These are phyloP conservation scores for Cynaeus angustus DNA, from an alignment of 2,888 invertebrate species.

Conservation along the genomic window DNA sequence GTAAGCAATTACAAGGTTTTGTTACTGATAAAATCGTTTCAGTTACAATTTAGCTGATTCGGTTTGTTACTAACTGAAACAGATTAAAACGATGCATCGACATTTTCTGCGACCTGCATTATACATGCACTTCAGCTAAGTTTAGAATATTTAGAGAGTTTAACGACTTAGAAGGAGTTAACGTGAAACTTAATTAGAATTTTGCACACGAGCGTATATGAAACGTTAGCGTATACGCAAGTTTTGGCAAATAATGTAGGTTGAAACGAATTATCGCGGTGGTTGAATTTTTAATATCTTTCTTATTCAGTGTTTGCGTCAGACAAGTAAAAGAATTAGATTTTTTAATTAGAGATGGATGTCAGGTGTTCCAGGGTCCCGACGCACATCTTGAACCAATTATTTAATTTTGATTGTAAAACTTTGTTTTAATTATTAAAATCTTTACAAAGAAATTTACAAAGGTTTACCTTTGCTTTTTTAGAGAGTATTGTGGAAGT, in stretches of 20 bases:
- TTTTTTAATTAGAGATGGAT: constrained; percentile 29
- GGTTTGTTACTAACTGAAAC: constrained; percentile 16
- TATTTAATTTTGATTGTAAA: constrained; percentile 41
- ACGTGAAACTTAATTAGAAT: constrained; percentile 30
- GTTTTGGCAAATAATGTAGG: background rate
- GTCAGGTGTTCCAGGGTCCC: constrained; percentile 22
- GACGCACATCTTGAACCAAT: constrained; percentile 33
- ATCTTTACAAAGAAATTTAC: constrained; percentile 40
- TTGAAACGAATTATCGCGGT: background rate
- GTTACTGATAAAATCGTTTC: constrained; percentile 34
- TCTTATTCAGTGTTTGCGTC: background rate
- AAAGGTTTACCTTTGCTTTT: constrained; percentile 41
- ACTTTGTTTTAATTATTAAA: constrained; percentile 41
- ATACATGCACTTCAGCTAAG: constrained; percentile 20
- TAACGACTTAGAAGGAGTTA: constrained; percentile 25
- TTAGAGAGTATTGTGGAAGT: constrained; percentile 24
- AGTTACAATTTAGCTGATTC: constrained; percentile 26
- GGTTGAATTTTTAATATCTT: background rate
- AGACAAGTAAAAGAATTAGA: constrained; percentile 4
- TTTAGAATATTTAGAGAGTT: constrained; percentile 22
- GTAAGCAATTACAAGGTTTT: constrained; percentile 22
- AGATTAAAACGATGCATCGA: constrained; percentile 30
- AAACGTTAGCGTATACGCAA: background rate
- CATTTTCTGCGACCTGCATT: constrained; percentile 23
- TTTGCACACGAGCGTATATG: constrained; percentile 5